These are phyloP conservation scores for Micronycteris hirsuta DNA, from an alignment of 2,113 vertebrate genomes.

Conservation along the genomic window DNA sequence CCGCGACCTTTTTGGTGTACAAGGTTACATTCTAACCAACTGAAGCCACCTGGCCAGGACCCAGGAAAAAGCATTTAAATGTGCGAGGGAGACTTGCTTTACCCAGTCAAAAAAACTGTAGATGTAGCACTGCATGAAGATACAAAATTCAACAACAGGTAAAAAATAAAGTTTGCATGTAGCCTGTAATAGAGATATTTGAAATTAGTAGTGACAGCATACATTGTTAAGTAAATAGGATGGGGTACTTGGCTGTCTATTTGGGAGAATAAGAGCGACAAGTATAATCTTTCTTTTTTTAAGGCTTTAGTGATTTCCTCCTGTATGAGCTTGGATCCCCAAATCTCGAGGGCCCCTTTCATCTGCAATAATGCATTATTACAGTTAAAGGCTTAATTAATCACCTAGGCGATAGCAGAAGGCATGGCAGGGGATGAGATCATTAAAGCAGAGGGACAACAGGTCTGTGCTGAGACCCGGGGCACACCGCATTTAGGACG, in stretches of 20 bases:
- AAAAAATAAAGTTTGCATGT: background rate
- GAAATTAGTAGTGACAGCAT: background rate
- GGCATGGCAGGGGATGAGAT: background rate
- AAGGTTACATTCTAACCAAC: no score
- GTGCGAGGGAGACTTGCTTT: background rate
- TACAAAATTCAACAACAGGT: background rate
- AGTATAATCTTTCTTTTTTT: background rate
- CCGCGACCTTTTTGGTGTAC: no score
- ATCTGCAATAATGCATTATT: background rate
- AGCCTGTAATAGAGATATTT: background rate
- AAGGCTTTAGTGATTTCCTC: background rate
- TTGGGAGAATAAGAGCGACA: background rate
- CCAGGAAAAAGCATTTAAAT: background rate
- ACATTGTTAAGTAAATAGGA: constrained; percentile 3
- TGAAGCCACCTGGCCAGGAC: no score
- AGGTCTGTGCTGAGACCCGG: background rate
- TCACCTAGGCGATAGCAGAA: background rate
- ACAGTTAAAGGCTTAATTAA: background rate
- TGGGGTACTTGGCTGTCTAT: background rate
- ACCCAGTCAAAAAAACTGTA: background rate
- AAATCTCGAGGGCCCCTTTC: background rate
- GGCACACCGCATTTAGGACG: background rate
- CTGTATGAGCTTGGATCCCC: background rate
- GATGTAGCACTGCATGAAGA: background rate
- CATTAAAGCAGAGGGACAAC: background rate